Base-by-base conservation (phyloP, 2,113 vertebrate genomes). In the Acanthochromis polyacanthus region DNA sequence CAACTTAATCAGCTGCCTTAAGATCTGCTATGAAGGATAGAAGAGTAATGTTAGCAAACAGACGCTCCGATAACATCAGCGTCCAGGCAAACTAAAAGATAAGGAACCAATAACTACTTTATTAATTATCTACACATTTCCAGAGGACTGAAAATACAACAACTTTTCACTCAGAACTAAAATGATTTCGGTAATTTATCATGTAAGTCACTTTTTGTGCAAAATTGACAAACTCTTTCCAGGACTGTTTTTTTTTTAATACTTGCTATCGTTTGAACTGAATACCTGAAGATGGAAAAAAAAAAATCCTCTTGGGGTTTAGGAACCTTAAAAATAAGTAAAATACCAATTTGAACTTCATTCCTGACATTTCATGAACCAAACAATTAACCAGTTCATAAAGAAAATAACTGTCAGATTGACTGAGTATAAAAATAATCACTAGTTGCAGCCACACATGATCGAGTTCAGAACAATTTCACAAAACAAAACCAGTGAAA, bases 81-180 rank as follows among this genome's bases (percentile, higher is more conserved):
- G 28, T 48, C 43, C 20, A 67, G 62, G 65, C 66, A 82, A 78
- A 81, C 51, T 22, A 52, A 52, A 55, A 52, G 16, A 80, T 38
- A 46, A 83, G 84, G 75, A 88, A 80, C 52, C 51, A 12, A 67
- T 5, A 11, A 48, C 56, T 22, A 48, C 62, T 78, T 79, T 45
- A 74, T 83, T 40, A 63, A 68, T 75, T 14, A 84, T 58, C 57
- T 52, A 65, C 51, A 59, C 51, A 8, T 65, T 77, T 74, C 59
- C 40, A 55, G 32, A 22, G 36, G 19, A 43, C 14, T 43, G 0
- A 30, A 25, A 25, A 25, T 12, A 11, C 12, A 11, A 11, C 12
- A 4, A 43, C 40, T 43, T 43, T 43, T 14, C 12, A 43, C 40
- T 43, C 10, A 43, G 10, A 12, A 43, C 10, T 3, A 43, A 11